Percentiles rank a stretch among this genome's conserved stretches.
phyloP scores from a whole-genome alignment of 2,113 vertebrate species.

The Boulengerochromis microlepis region DNA sequence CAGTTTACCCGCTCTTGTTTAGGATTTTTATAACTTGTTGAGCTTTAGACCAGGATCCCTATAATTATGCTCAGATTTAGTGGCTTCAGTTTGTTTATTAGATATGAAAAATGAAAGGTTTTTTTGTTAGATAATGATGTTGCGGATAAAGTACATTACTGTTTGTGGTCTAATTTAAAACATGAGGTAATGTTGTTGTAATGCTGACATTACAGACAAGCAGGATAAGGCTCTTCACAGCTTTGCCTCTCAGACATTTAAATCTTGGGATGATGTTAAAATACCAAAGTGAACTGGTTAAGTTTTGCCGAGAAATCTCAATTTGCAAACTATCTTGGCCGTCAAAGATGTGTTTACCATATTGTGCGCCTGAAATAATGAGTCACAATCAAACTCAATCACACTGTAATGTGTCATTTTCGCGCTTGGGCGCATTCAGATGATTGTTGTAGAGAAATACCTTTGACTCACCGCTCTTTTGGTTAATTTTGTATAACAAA shows the following conservation, averaged over 20 bases:
- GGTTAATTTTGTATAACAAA: not conserved
- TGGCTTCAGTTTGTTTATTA: not conserved
- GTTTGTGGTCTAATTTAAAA: not conserved
- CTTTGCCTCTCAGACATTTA: not conserved
- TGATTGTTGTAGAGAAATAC: constrained; percentile 12
- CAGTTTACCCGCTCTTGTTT: not conserved
- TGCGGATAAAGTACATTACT: not conserved
- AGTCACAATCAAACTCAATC: not conserved
- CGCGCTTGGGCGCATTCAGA: not conserved
- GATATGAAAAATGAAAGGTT: not conserved
- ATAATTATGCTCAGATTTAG: not conserved
- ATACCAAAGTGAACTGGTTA: not conserved
- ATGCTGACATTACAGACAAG: not conserved
- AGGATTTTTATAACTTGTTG: not conserved
- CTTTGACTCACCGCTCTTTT: not conserved
- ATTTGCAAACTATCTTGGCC: not conserved
- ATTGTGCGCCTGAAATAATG: not conserved
- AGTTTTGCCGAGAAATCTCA: not conserved
- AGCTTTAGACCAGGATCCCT: not conserved
- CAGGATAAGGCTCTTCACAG: not conserved
- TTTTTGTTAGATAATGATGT: not conserved
- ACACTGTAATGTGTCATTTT: constrained; percentile 22
- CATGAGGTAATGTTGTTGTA: not conserved
- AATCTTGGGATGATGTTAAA: not conserved
- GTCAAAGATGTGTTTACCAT: not conserved